Base-by-base conservation (phyloP, 2,113 vertebrate genomes). In the Paedocypris sp. region DNA sequence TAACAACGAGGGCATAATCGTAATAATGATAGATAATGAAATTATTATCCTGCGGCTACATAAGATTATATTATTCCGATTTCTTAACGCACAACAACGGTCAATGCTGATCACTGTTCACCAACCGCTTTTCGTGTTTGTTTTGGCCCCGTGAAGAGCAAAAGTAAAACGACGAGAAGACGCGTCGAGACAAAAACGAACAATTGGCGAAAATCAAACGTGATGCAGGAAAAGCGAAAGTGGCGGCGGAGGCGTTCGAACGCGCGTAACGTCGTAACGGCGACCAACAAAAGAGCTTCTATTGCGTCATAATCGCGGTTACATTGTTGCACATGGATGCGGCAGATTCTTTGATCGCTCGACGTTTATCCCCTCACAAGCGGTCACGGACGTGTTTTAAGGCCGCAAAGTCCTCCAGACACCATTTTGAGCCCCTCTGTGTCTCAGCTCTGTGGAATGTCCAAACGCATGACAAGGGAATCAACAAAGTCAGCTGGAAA, bases 341-440 rank as follows among this genome's bases (percentile, higher is more conserved):
- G 23, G 39, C 39, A 4, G 53, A 43, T 32, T 58, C 26, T 43
- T 22, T 43, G 6, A 43, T 32, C 16, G 38, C 38, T 36, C 36
- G 4, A 42, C 23, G 29, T 41, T 12, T 42, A 20, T 13, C 8
- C 33, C 38, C 50, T 23, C 18, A 11, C 10, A 19, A 25, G 11
- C 38, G 25, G n/a, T 31, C 32, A 22, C 20, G 38, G 32, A 29
- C 26, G 38, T n/a, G 39, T 45, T 53, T 42, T 53, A 51, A 35
- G 48, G 61, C 61, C 49, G 25, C 49, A 39, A 63, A 63, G 48
- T 63, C 39, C 38, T 60, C 32, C 67, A 62, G 61, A 57, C 67
- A 64, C 67, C 67, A 69, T 69, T 69, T 69, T 69, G 67, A 69
- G 62, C 38, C 45, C 32, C 60, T 58, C 51, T 62, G 20, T 43